phyloP scores from a whole-genome alignment of 2,113 vertebrate genomes.

The Chlorodrepanis virens region DNA sequence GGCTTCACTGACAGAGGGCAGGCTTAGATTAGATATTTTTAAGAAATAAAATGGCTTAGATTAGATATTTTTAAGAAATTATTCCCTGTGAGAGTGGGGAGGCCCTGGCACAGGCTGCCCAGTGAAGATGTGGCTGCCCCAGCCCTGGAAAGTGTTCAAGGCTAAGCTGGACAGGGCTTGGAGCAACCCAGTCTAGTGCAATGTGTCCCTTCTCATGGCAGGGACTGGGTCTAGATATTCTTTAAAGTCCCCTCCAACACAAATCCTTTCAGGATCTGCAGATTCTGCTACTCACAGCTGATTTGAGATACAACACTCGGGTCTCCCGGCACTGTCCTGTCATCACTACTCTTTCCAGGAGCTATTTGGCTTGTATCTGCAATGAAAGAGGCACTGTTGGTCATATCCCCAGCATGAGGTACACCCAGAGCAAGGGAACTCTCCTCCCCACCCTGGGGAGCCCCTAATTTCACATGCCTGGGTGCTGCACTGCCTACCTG shows the following conservation, averaged over 20 bases:
- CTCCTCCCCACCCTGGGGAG: background rate
- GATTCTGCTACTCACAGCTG: background rate
- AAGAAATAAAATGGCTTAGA: no score
- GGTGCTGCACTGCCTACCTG: background rate
- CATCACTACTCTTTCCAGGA: background rate
- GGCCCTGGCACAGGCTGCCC: background rate
- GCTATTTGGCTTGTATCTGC: background rate
- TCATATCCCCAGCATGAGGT: background rate
- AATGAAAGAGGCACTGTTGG: background rate
- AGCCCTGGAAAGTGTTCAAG: background rate
- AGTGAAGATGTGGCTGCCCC: background rate
- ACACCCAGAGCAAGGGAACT: background rate
- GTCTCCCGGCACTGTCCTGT: background rate
- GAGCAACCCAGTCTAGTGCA: background rate
- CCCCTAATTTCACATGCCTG: background rate
- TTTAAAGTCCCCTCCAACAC: background rate
- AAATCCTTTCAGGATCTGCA: background rate
- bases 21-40: background rate
- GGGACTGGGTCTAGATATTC: background rate
- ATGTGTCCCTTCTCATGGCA: background rate
- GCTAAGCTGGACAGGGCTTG: background rate
- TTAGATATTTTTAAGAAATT: background rate
- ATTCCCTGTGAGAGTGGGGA: background rate
- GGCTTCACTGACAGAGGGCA: background rate
- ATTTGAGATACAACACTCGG: background rate